Evolutionary conservation across 1,140 invertebrate genomes (phyloP).

Genomic region (Linepithema humile): DNA sequence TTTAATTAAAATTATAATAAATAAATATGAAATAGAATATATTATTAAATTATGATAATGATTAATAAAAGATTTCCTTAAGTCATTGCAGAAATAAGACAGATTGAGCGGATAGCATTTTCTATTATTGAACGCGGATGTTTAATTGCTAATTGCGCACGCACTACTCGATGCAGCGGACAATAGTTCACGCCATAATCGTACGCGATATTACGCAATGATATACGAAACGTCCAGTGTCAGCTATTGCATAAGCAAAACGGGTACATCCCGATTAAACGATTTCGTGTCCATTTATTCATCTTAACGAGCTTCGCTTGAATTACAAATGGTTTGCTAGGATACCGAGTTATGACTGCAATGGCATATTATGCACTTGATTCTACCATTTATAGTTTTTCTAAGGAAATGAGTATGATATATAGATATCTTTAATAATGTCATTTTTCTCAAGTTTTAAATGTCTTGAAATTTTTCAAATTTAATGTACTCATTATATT

Average conservation of each 20-base stretch:
- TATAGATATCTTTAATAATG: not conserved
- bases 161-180: conserved; percentile 11
- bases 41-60: no score
- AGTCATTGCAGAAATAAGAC: not conserved
- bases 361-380: not conserved
- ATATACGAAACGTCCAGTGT: conserved; percentile 77
- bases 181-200: conserved; percentile 72
- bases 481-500: no score
- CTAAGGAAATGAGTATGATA: not conserved
- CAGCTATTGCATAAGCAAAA: conserved; percentile 78
- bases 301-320: conserved; percentile 73
- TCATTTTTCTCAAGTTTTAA: not conserved
- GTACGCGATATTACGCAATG: conserved; percentile 76
- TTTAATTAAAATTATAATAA: not conserved
- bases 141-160: conserved; percentile 49
- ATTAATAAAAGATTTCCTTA: not conserved
- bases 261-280: conserved; percentile 81
- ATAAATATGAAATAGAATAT: no score
- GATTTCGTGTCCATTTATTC: conserved; percentile 80
- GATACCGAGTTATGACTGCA: conserved; percentile 34
- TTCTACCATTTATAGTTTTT: not conserved
- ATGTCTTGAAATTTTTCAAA: not conserved
- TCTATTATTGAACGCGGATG: not conserved
- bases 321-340: conserved; percentile 67
- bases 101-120: not conserved